These are phyloP conservation scores for Apodemus agrarius DNA, from an alignment of 2,797 vertebrate species.

Conservation along the genomic window DNA sequence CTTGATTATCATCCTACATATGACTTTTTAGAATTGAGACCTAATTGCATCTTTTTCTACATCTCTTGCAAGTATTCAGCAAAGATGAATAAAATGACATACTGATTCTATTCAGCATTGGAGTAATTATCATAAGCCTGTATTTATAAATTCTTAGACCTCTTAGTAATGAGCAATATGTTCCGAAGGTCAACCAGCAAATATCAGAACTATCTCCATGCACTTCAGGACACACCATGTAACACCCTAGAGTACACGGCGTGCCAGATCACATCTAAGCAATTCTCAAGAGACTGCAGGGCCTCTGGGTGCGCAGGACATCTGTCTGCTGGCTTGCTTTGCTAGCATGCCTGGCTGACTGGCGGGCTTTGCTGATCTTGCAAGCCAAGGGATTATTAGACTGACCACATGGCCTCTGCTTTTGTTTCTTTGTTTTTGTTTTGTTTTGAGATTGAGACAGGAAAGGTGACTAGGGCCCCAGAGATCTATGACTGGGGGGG, in stretches of 20 bases:
- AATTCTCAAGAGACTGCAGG: background rate
- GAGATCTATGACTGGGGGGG: slow-evolving; percentile 80
- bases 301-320: background rate
- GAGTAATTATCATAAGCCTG: background rate
- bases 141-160: background rate
- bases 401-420: slow-evolving; percentile 82
- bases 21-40: slow-evolving; percentile 8
- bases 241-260: background rate
- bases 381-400: slow-evolving; percentile 87
- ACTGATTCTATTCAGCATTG: background rate
- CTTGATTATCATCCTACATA: background rate
- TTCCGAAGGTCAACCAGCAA: background rate
- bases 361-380: slow-evolving; percentile 89
- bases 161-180: background rate
- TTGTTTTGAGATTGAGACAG: slow-evolving; percentile 86
- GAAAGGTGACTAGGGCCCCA: slow-evolving; percentile 88
- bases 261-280: background rate
- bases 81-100: background rate
- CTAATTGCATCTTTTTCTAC: background rate
- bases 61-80: background rate
- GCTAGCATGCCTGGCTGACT: slow-evolving; percentile 60
- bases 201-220: background rate
- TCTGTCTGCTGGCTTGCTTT: slow-evolving; percentile 23
- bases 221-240: background rate
- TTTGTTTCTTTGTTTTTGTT: slow-evolving; percentile 88